Base-by-base conservation (phyloP, 2,888 invertebrate genomes). In the Cantharis rustica region DNA sequence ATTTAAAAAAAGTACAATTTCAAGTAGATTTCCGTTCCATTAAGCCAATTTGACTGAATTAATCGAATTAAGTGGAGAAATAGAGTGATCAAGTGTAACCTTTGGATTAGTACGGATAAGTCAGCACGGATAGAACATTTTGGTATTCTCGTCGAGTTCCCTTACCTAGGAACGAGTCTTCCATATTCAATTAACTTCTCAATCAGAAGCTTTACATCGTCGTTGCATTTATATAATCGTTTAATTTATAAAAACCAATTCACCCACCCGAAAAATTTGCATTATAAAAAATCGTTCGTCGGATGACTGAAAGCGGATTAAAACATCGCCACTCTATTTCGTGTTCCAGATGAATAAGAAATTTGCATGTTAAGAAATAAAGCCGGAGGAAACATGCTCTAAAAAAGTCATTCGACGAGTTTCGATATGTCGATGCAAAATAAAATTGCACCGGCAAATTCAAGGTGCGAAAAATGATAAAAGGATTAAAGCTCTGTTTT, bases 21-120 rank as follows among this genome's bases (percentile, higher is more conserved):
- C 72, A 75, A 76, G 73, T 78, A 79, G 80, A 80, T 81, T 81
- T 81, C 79, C 79, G 75, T 77, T 79, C 80, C 80, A 81, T 85
- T 84, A 84, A 85, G 84, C 81, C 82, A 84, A 80, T 80, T 80
- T 79, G 73, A 77, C 72, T 75, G 83, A 83, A 83, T 85, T 86
- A 86, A 86, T 86, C 73, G 79, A 81, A 80, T 80, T 75, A 80
- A 76, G 79, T 73, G 74, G 75, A 71, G 72, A 64, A 70, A 71
- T 20, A 69, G 68, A 61, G 70, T 61, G 23, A 66, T 70, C 61
- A 72, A 74, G 76, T 47, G 63, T 77, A 27, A 75, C 16, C 78
- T 31, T 61, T 75, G 17, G 63, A 63, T 68, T 61, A 27, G 27
- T 70, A 15, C 17, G n/a, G 47, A 69, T 78, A 78, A 78, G 75